A percentile compares a stretch with the other conserved stretches of the same genome.
These are phyloP conservation scores for Stegastes partitus DNA, from an alignment of 2,113 vertebrate species.

Conservation along the genomic window DNA sequence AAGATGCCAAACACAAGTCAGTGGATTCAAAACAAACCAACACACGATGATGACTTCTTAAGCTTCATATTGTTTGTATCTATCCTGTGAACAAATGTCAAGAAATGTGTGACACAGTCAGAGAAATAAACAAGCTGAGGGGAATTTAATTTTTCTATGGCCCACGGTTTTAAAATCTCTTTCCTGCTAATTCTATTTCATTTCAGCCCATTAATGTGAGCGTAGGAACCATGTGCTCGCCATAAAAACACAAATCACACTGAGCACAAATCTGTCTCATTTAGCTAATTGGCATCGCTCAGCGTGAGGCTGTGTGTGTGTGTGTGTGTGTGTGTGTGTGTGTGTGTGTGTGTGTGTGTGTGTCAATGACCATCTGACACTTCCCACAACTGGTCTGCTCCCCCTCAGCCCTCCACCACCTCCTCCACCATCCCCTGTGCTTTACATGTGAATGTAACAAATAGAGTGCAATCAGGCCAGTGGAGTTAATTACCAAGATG, in stretches of 20 bases:
- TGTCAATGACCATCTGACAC: constrained; percentile 65
- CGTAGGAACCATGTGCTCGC: constrained; percentile 35
- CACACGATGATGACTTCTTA: too few relatives aligned
- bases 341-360: constrained; percentile 30
- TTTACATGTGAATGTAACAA: constrained; percentile 66
- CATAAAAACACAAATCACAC: constrained; percentile 56
- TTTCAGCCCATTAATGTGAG: constrained; percentile 26
- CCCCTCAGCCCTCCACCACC: neutral
- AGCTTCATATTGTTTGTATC: neutral
- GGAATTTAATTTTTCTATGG: neutral
- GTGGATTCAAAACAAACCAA: too few relatives aligned
- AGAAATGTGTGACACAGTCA: neutral
- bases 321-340: constrained; percentile 6
- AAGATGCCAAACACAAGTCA: too few relatives aligned
- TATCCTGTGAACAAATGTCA: neutral
- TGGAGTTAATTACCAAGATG: constrained; percentile 52
- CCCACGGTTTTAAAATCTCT: neutral
- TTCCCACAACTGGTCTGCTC: constrained; percentile 51
- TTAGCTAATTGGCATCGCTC: constrained; percentile 57
- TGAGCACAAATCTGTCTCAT: constrained; percentile 53
- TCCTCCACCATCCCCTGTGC: neutral
- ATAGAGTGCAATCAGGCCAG: constrained; percentile 49
- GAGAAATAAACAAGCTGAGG: neutral
- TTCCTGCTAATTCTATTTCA: neutral
- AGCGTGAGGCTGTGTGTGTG: neutral